phyloP scores from a whole-genome alignment of 1,140 invertebrate species.

The Heliothis subflexa region DNA sequence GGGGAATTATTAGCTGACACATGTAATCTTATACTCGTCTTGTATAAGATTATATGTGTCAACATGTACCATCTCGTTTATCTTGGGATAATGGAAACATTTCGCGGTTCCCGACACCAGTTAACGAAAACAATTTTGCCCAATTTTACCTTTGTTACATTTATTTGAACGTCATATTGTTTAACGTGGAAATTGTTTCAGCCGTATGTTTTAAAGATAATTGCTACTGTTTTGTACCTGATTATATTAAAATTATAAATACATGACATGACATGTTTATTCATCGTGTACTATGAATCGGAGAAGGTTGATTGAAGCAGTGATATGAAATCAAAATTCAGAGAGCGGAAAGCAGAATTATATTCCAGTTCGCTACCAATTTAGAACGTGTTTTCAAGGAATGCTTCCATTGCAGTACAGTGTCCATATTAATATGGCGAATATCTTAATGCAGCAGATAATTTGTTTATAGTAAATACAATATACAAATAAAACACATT shows the following conservation, averaged over 20 bases:
- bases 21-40: constrained; percentile 67
- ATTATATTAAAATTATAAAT: constrained; percentile 9
- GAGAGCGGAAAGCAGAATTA: too few species aligned
- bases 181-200: constrained; percentile 36
- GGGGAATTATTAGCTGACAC: constrained; percentile 61
- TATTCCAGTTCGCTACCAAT: too few species aligned
- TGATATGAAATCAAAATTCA: not conserved
- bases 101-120: constrained; percentile 38
- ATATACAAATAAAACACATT: too few species aligned
- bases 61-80: constrained; percentile 63
- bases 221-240: constrained; percentile 32
- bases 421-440: not conserved
- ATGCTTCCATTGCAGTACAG: not conserved
- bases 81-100: constrained; percentile 62
- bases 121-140: constrained; percentile 52
- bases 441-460: too few species aligned
- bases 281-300: not conserved
- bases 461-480: too few species aligned
- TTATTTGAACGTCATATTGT: constrained; percentile 36
- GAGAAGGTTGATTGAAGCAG: not conserved
- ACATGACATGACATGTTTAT: constrained; percentile 16
- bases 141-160: constrained; percentile 45
- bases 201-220: constrained; percentile 32
- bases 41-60: constrained; percentile 73
- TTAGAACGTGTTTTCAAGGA: too few species aligned